Evolutionary conservation across 2,888 invertebrate species (phyloP).

Genomic region (Brachycybe producta): DNA sequence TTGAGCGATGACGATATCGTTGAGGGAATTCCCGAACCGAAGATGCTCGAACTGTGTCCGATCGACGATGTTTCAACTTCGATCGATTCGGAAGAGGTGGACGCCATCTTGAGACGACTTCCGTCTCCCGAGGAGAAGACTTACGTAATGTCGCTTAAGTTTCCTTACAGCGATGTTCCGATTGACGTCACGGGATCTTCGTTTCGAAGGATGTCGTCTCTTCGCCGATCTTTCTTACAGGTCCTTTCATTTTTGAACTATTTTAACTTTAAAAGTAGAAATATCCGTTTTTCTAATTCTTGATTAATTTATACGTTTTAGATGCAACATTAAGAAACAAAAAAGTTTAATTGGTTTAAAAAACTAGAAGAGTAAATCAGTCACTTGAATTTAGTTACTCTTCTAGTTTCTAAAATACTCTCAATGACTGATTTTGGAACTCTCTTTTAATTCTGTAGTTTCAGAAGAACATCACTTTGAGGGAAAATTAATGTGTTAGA

Average conservation of each 20-base stretch:
- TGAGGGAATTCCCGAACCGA: too few species aligned
- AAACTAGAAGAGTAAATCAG: too few species aligned
- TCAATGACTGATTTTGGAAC: too few species aligned
- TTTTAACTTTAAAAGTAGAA: too few species aligned
- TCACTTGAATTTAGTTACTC: too few species aligned
- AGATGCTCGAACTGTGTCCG: too few species aligned
- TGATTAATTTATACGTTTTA: slow-evolving; percentile 4
- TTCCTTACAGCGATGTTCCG: slow-evolving; percentile 72
- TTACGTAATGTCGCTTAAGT: slow-evolving; percentile 33
- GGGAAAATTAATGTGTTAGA: too few species aligned
- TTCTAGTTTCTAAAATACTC: too few species aligned
- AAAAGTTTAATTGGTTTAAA: too few species aligned
- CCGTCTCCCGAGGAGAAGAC: slow-evolving; percentile 29
- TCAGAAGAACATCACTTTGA: too few species aligned
- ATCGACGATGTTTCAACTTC: slow-evolving; percentile 56
- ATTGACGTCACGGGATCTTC: slow-evolving; percentile 78
- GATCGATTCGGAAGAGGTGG: slow-evolving; percentile 10
- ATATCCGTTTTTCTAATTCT: slow-evolving; percentile 11
- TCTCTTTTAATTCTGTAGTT: too few species aligned
- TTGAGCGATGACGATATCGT: slow-evolving; percentile 22
- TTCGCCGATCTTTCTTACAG: slow-evolving; percentile 64
- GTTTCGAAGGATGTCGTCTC: slow-evolving; percentile 77
- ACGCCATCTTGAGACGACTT: slow-evolving; percentile 19
- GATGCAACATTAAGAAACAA: too few species aligned
- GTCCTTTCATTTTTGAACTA: slow-evolving; percentile 29